Percentiles rank a stretch among this genome's conserved stretches.
These are phyloP conservation scores for Lysiphlebus fabarum DNA, from an alignment of 1,140 invertebrate species.

Conservation along the genomic window DNA sequence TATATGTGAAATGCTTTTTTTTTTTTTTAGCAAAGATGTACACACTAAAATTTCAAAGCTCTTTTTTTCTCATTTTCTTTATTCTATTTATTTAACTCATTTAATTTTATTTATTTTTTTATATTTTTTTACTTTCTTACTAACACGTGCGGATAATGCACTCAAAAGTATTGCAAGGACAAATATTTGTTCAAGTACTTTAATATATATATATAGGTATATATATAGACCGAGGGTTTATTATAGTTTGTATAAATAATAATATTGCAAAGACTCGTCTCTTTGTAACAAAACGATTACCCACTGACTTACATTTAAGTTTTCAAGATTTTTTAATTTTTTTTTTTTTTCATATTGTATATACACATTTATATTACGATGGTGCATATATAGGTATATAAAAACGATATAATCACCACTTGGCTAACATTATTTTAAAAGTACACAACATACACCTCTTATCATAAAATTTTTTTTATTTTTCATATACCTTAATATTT, in stretches of 20 bases:
- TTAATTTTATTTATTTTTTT: constrained; percentile 1
- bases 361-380: neutral
- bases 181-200: constrained; percentile 41
- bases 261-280: neutral
- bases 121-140: neutral
- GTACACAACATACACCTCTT: neutral
- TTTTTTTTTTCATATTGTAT: neutral
- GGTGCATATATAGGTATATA: neutral
- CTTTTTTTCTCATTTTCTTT: constrained; percentile 2
- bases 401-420: constrained; percentile 17
- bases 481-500: too few species aligned
- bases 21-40: too few species aligned
- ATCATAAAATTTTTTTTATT: neutral
- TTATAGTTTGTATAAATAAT: neutral
- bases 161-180: constrained; percentile 12
- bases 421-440: neutral
- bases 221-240: constrained; percentile 5
- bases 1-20: too few species aligned
- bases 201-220: constrained; percentile 20
- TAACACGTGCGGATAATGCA: constrained; percentile 1
- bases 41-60: too few species aligned
- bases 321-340: neutral
- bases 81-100: constrained; percentile 1
- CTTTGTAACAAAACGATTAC: constrained; percentile 19
- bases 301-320: constrained; percentile 25